Base-by-base conservation (phyloP, 2,113 vertebrate species). In the Emydura subglobosa region DNA sequence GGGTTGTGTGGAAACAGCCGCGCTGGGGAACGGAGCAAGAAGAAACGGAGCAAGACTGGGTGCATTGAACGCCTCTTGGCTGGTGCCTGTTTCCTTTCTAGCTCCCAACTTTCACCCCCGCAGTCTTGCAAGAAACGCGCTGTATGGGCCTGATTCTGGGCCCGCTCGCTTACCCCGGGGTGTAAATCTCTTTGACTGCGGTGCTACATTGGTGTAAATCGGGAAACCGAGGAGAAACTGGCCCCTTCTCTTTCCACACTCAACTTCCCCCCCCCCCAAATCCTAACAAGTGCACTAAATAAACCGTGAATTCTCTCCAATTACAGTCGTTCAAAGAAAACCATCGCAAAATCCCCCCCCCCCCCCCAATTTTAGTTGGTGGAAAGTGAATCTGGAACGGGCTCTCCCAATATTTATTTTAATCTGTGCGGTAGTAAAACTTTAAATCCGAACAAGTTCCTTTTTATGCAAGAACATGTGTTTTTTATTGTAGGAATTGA, bases 401-500 rank as follows among this genome's bases (percentile, higher is more conserved):
- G 10, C n/a, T 61, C 39, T 12, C 54, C 19, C 47, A 14, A 21
- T 31, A 34, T 44, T 44, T 61, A 78, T 59, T 76, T 90, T 55
- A 44, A 25, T 42, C 10, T 16, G 82, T 39, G n/a, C 39, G 22
- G 27, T 7, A 24, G 24, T 65, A 11, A 57, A 93, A 82, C 86
- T 95, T 88, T 72, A 3, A 4, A 72, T 50, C 59, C 2, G 49
- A 39, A 39, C 42, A 57, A 53, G n/a, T 50, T 82, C 72, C 65
- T n/a, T 24, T 53, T 53, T 22, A 3, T 82, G 22, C 85, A 47
- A n/a, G 34, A 68, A 54, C 96, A 88, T 93, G 92, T 97, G 96
- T 89, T 95, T 97, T 86, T 90, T 87, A 79, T 96, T 96, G 95
- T 84, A 53, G 2, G 47, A 79, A 74, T 90, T 50, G n/a, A 83